Conservation (phyloP, 2,113 vertebrate species). For the Amazona vittata region DNA sequence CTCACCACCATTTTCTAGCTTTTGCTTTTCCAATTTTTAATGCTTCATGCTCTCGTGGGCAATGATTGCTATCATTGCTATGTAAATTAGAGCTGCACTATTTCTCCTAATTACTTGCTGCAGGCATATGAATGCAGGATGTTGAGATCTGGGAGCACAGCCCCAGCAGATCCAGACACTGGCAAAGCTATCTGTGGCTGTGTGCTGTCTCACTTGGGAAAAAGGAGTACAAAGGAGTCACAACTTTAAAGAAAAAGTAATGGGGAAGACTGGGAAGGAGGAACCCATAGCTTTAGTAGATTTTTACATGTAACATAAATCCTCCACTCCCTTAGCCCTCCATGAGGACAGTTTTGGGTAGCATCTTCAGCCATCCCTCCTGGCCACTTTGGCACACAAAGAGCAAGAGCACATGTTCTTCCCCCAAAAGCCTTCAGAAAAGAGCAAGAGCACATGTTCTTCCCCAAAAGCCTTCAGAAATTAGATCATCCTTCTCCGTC, state of each 20-base stretch:
- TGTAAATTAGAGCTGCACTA: not conserved
- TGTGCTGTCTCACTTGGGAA: not conserved
- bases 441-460: not conserved
- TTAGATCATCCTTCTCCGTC: not conserved
- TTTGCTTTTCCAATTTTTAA: not conserved
- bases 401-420: not conserved
- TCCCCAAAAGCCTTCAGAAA: not conserved
- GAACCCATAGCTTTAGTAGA: not conserved
- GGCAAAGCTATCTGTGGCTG: not conserved
- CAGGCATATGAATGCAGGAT: not conserved
- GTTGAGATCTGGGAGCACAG: not conserved
- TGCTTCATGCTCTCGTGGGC: not conserved
- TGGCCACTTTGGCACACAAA: not conserved
- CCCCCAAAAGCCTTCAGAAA: not conserved
- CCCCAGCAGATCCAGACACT: not conserved
- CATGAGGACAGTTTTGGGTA: not conserved
- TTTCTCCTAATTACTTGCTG: not conserved
- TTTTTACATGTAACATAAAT: not conserved
- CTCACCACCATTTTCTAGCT: not conserved
- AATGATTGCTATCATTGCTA: not conserved
- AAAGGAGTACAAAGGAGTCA: not conserved
- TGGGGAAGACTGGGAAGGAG: not conserved
- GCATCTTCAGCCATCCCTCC: not conserved
- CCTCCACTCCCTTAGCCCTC: fast-evolving
- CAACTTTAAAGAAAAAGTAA: not conserved